A percentile compares a stretch with the other conserved stretches of the same genome.
These are phyloP conservation scores for Stegastes partitus DNA, from an alignment of 2,113 vertebrate genomes.

Conservation along the genomic window DNA sequence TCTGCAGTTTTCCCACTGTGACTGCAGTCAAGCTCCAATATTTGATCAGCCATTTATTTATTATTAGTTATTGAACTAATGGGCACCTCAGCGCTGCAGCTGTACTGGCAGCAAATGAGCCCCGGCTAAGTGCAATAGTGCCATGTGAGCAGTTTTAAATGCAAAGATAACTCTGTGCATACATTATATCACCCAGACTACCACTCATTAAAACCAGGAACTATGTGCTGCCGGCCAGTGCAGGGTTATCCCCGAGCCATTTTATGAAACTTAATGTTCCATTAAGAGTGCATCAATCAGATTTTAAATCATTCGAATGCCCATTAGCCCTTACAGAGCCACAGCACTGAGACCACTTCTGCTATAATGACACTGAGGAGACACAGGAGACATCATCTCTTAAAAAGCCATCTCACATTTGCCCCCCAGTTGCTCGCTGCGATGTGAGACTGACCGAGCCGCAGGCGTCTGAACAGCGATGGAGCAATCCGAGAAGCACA, in stretches of 20 bases:
- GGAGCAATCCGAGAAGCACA: background rate
- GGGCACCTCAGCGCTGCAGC: background rate
- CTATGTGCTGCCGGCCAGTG: background rate
- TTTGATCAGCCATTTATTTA: slow-evolving; percentile 8
- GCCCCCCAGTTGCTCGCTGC: background rate
- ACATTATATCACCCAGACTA: slow-evolving; percentile 22
- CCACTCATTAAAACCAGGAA: slow-evolving; percentile 49
- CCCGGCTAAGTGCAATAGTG: slow-evolving; percentile 2
- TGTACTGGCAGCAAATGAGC: slow-evolving; percentile 13
- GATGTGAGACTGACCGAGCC: slow-evolving; percentile 44
- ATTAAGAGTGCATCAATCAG: slow-evolving; percentile 57
- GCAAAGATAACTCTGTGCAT: slow-evolving; percentile 43
- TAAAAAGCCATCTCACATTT: slow-evolving; percentile 49
- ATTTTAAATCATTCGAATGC: slow-evolving; percentile 48
- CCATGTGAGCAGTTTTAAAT: slow-evolving; percentile 33
- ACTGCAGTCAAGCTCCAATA: background rate
- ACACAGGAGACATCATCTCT: slow-evolving; percentile 26
- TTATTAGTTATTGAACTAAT: slow-evolving; percentile 13
- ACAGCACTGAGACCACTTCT: slow-evolving; percentile 19
- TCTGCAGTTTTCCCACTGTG: background rate
- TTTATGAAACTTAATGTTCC: slow-evolving; percentile 60
- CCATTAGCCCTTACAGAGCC: slow-evolving; percentile 45
- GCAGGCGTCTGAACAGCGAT: background rate
- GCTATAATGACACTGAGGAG: slow-evolving; percentile 40
- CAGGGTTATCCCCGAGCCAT: slow-evolving; percentile 29